Base-by-base conservation (phyloP, 2,797 vertebrate genomes). In the Trachurus trachurus region DNA sequence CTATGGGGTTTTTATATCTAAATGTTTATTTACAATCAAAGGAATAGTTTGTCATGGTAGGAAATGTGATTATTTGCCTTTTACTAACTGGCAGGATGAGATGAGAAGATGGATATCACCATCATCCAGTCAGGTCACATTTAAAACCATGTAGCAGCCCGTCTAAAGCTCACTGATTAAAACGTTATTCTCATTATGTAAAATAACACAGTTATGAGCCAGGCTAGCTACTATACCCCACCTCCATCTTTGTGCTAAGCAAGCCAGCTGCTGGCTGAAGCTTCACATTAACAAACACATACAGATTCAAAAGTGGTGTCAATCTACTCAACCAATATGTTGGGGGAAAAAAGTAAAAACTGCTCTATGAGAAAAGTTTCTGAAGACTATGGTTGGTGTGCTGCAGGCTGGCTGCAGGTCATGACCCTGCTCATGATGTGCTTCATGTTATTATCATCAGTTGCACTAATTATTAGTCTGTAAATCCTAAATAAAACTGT, bases 391-490 rank as follows among this genome's bases (percentile, higher is more conserved):
- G 49, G n/a, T 9, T 19, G 19, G 8, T 50, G 47, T 50, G 45
- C 8, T 47, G 6, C 16, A 16, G 34, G 13, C 26, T 3, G 3
- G 26, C 8, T 47, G 6, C 16, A 16, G 34, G 13, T 52, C 15
- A 13, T 34, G 66, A 16, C 58, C 50, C 49, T 62, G 50, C 42
- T 66, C 21, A n/a, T 34, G 42, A 17, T 54, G n/a, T 65, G 22
- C 47, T 13, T 45, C 5, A 50, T 50, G 11, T 49, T 26, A 37
- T 64, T 21, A 17, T 21, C 52, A 1, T 57, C 15, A 5, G 9
- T 69, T 8, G 2, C 11, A 37, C 49, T n/a, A 17, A 54, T 71
- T 16, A 2, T 59, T 26, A 40, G 16, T 19, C 47, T 50, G 49
- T 50, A 8, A 11, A 50, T n/a, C 9, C 29, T 61, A 2, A 78